Evolutionary conservation across 1,140 invertebrate species (phyloP).

Genomic region (Carposina sasakii): DNA sequence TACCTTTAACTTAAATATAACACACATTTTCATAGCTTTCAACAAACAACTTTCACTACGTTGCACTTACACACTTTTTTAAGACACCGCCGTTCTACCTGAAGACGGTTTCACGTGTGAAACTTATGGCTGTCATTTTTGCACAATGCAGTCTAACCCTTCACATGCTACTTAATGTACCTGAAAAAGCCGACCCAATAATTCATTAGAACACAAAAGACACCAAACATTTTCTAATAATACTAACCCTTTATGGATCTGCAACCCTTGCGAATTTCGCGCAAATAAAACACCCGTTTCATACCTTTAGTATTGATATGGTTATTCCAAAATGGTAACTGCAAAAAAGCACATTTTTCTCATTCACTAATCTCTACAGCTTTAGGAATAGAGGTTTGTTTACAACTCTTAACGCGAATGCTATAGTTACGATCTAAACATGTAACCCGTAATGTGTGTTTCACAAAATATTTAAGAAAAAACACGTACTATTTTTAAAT

Average conservation of each 20-base stretch:
- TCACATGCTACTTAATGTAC: constrained; percentile 65
- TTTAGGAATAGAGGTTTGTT: too few species aligned
- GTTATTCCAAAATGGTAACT: too few species aligned
- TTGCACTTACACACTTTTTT: too few species aligned
- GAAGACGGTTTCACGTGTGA: constrained; percentile 63
- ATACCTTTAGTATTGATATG: too few species aligned
- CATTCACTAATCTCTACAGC: too few species aligned
- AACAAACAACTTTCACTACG: too few species aligned
- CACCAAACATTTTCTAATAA: constrained; percentile 64
- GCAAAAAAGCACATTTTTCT: too few species aligned
- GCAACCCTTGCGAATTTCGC: constrained; percentile 63
- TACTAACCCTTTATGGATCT: constrained; percentile 59
- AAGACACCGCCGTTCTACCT: constrained; percentile 35
- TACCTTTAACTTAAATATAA: too few species aligned
- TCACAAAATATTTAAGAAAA: constrained; percentile 69
- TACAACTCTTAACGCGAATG: too few species aligned
- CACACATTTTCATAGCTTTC: too few species aligned
- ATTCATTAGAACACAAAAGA: constrained; percentile 68
- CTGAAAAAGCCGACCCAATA: constrained; percentile 69
- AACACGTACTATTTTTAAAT: constrained; percentile 48
- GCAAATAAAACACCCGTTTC: constrained; percentile 68
- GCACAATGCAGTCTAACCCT: constrained; percentile 54
- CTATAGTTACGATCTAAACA: too few species aligned
- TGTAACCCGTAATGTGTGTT: too few species aligned
- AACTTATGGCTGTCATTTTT: constrained; percentile 58